Evolutionary conservation across 2,113 vertebrate species (phyloP).

Genomic region (Benitochromis conjunctus): DNA sequence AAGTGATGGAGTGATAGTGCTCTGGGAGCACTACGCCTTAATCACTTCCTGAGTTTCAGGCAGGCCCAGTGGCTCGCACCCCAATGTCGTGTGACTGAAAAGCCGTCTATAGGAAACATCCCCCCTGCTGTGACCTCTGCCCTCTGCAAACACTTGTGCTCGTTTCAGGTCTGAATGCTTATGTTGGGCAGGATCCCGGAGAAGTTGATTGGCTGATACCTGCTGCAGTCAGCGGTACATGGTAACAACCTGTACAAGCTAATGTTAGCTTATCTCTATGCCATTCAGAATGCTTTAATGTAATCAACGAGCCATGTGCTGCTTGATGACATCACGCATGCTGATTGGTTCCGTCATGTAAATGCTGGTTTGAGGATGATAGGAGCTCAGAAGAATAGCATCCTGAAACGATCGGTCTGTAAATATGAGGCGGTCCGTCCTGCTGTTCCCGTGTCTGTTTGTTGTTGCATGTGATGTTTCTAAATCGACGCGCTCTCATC

Average conservation of each 20-base stretch:
- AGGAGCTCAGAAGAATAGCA: background rate
- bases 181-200: background rate
- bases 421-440: background rate
- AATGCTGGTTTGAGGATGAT: background rate
- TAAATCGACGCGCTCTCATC: background rate
- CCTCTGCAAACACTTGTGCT: too few species aligned
- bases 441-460: constrained; percentile 9
- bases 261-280: too few species aligned
- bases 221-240: too few species aligned
- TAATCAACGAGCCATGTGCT: background rate
- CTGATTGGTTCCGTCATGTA: background rate
- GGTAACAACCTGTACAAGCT: too few species aligned
- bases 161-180: background rate
- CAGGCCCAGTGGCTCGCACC: background rate
- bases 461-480: constrained; percentile 38
- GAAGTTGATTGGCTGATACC: background rate
- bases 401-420: background rate
- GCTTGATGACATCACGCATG: background rate
- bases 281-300: too few species aligned
- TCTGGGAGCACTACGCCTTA: background rate
- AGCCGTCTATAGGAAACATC: background rate
- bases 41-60: background rate
- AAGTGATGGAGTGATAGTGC: background rate
- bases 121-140: background rate
- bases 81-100: background rate